Conservation (phyloP, 2,113 vertebrate species). For the Todiramphus chloris region DNA sequence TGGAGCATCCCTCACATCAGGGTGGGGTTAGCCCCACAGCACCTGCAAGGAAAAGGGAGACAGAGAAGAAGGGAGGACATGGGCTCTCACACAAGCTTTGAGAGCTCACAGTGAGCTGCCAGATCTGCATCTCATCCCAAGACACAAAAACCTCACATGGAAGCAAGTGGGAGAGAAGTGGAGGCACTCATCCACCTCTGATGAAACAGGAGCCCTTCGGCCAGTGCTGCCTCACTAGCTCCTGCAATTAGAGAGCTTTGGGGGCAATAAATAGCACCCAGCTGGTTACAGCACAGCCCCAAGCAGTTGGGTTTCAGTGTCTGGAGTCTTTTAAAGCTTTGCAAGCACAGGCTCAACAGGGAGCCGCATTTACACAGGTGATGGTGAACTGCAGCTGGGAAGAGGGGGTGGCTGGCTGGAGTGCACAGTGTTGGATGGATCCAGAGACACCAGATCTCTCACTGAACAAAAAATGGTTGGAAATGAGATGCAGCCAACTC, state of each 20-base stretch:
- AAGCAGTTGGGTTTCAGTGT: background rate
- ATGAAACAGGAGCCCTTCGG: background rate
- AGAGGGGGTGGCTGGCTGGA: background rate
- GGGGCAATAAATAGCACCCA: conserved; percentile 4
- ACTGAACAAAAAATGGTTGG: background rate
- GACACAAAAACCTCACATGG: background rate
- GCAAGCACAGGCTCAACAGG: accelerated
- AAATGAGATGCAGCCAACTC: background rate
- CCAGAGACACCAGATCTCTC: background rate
- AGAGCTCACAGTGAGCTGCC: background rate
- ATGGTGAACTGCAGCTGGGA: background rate
- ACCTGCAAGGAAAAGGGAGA: accelerated
- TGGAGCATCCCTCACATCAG: background rate
- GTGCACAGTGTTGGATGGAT: accelerated
- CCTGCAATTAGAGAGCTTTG: background rate
- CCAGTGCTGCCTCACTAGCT: background rate
- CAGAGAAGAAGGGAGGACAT: background rate
- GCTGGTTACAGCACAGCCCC: background rate
- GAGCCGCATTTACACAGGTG: background rate
- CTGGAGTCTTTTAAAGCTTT: background rate
- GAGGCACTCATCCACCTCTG: background rate
- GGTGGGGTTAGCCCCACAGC: background rate
- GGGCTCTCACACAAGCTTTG: background rate
- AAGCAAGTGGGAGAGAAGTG: background rate
- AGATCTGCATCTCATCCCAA: background rate